Evolutionary conservation across 2,113 vertebrate genomes (phyloP), one percentile per base, ranked within the genome.

Genomic region (Larimichthys polyactis): DNA sequence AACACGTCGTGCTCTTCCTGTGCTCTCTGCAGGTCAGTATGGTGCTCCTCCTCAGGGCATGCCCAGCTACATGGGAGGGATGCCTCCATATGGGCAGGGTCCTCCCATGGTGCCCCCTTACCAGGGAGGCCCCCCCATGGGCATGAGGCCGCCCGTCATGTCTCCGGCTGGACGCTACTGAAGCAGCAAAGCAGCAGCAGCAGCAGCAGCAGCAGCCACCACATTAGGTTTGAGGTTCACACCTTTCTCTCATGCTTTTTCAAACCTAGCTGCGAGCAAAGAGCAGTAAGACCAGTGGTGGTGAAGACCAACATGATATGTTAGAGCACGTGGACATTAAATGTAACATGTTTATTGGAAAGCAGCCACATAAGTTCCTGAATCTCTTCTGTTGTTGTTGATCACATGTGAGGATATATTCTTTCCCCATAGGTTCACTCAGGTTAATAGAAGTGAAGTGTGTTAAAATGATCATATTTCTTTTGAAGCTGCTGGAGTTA

Each of bases 401-500:
- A 97, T 97, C 85, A 97, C 96, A 88, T 97, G 96, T 98, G 96
- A 97, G 96, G 96, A 96, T 97, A 96, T 97, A 57, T 57, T 79
- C 59, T 95, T 96, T 79, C 74, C 91, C 91, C 91, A 90, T 97
- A 96, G 98, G 96, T 98, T 96, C 96, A 96, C 96, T 97, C 98
- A 98, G 97, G 97, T 98, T 98, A 97, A 97, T 98, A 97, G 96
- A 97, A 96, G 96, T 99, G 96, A 98, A 96, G 96, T 99, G 96
- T 99, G 98, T 97, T 99, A 92, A 98, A 98, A 96, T 97, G 95
- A 97, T 96, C 96, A 95, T 97, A 96, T 96, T 98, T 97, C 97
- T 97, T 91, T 97, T 98, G 97, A 99, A 97, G 97, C 97, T 96
- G 96, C 96, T 97, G 97, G 97, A 98, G 96, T 98, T 96, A 96